Base-by-base conservation (phyloP, 2,888 invertebrate genomes). In the Choristoneura rosaceana region DNA sequence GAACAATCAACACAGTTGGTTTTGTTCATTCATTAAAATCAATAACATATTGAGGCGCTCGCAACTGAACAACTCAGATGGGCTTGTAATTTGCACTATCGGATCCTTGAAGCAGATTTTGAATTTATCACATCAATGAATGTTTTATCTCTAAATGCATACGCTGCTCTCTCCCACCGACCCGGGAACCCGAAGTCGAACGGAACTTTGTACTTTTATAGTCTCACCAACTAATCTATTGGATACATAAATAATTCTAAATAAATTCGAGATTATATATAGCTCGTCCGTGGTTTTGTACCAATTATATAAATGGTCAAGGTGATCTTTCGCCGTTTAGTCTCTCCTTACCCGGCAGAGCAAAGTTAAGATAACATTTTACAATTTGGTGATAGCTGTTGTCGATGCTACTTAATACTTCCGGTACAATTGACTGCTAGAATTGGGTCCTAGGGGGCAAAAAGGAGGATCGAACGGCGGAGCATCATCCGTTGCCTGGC, bases 191-290 rank as follows among this genome's bases (percentile, higher is more conserved):
- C 62, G 67, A 47, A 47, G 55, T 61, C 45, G 38, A 64, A 12
- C 59, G 58, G 43, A 45, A 78, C 69, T 83, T 89, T 89, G 89
- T 89, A 89, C 90, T 89, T 88, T 82, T 80, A 78, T 83, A 86
- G 80, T 85, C 81, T 84, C 83, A 59, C 67, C 45, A 59, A 80
- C 78, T 85, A 83, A 87, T 80, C 81, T 87, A 88, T 82, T 79
- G 85, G 80, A 85, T 85, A 88, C 80, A 85, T 87, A 87, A 85
- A 87, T 87, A 87, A 75, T 76, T 82, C 82, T 87, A 86, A 83
- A 82, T 86, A 87, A 83, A 85, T 84, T 87, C 82, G 82, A 85
- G 81, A 84, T 84, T 80, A 84, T 76, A 78, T 76, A 77, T 76
- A 73, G 75, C 75, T 73, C 74, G 69, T 74, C 74, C 74, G 74